Evolutionary conservation across 1,140 invertebrate genomes (phyloP), one percentile per base, ranked within the genome.

Genomic region (Drosophila triauraria): DNA sequence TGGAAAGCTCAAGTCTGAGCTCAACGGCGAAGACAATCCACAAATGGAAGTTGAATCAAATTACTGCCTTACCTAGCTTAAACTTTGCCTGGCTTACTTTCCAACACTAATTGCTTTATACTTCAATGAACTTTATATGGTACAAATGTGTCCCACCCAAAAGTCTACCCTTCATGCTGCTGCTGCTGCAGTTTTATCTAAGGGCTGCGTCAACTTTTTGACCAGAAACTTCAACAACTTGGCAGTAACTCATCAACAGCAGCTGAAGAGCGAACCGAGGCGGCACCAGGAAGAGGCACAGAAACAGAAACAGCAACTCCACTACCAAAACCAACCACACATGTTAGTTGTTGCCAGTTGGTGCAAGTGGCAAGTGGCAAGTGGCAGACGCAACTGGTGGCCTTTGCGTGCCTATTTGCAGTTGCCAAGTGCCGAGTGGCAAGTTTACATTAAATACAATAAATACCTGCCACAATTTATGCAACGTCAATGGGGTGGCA

Each of bases 361-460:
- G 54, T 27, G 48, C 44, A 38, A 60, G 75, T 77, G 63, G 71
- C 62, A 78, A 51, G 69, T 63, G 47, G 51, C 43, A 70, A 68
- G 61, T 76, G 35, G 60, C 42, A 62, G 62, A 76, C 67, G 82
- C 83, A 86, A 86, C 82, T 87, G 43, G 82, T 86, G 83, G 82
- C 75, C 69, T 65, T 86, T 86, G 82, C 83, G 82, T 86, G 82
- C 83, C 79, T 79, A 79, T 86, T 86, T 86, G 82, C 83, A 87
- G 54, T 86, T 86, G 82, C 53, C 63, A 79, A 82, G 83, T 85
- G 82, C 27, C 81, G 84, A 84, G 82, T 81, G 82, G 82, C 83
- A 86, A 87, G 83, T 87, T 86, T 87, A 87, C 76, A 87, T 86
- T 86, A 86, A 86, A 79, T 82, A 86, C 83, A 86, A 87, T 82